phyloP scores from a whole-genome alignment of 2,797 vertebrate genomes.

The Orientallactaga sibirica region DNA sequence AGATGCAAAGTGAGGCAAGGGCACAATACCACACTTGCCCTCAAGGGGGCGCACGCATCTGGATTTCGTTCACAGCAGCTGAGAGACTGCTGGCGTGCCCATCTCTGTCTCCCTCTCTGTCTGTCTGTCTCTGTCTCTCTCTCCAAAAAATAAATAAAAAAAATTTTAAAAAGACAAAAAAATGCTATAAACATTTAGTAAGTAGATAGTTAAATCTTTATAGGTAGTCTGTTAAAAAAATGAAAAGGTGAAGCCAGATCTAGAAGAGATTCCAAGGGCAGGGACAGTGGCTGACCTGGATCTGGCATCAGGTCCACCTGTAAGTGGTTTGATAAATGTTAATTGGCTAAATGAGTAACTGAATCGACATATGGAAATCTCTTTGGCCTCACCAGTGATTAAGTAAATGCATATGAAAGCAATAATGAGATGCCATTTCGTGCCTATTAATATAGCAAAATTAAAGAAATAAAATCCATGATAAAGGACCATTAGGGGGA shows the following conservation, averaged over 20 bases:
- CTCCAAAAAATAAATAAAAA: too few relatives aligned
- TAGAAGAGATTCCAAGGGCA: not conserved
- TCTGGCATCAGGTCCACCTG: not conserved
- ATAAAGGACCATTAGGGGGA: not conserved
- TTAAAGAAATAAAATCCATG: constrained; percentile 45
- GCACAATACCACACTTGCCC: too few relatives aligned
- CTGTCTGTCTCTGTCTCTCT: too few relatives aligned
- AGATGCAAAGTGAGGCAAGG: too few relatives aligned
- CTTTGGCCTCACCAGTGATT: constrained; percentile 33
- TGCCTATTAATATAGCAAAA: constrained; percentile 45
- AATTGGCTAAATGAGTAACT: constrained; percentile 19
- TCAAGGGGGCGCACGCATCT: too few relatives aligned
- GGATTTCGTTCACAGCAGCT: too few relatives aligned
- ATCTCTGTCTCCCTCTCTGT: too few relatives aligned
- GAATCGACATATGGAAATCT: constrained; percentile 14
- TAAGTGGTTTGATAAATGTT: constrained; percentile 12
- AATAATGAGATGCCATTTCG: constrained; percentile 36
- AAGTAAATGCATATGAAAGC: constrained; percentile 35
- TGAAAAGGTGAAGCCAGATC: not conserved
- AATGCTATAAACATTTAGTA: not conserved
- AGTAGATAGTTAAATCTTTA: not conserved
- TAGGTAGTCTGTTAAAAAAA: not conserved
- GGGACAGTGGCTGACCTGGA: not conserved
- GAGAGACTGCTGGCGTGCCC: too few relatives aligned
- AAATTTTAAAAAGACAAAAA: not conserved